Evolutionary conservation across 2,113 vertebrate species (phyloP).

Genomic region (Scopus umbretta): DNA sequence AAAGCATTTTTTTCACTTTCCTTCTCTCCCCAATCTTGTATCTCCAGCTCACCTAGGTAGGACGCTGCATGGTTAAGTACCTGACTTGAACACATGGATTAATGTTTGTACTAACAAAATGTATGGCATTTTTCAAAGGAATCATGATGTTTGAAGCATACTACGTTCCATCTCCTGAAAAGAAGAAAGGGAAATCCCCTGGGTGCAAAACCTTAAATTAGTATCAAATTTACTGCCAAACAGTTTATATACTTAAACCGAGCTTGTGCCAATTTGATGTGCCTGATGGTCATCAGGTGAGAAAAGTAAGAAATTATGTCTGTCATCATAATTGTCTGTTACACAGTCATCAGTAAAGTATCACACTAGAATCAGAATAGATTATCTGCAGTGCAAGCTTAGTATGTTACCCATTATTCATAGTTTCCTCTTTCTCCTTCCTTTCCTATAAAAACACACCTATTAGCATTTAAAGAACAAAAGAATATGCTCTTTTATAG

Average conservation of each 20-base stretch:
- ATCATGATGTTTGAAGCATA: background rate
- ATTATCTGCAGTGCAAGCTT: background rate
- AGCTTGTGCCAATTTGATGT: background rate
- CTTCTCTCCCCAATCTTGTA: too few species aligned
- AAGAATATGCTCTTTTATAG: rapidly evolving
- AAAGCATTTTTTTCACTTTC: too few species aligned
- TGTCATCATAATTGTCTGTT: background rate
- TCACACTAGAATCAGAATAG: background rate
- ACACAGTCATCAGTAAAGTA: background rate
- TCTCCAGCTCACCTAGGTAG: background rate
- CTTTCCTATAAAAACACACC: background rate
- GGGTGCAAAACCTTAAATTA: background rate
- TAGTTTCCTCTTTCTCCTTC: background rate
- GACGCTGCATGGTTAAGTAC: background rate
- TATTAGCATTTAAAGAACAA: background rate
- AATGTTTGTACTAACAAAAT: background rate
- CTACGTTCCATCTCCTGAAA: background rate
- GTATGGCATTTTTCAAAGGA: background rate
- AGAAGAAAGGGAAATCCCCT: background rate
- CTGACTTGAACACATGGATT: background rate
- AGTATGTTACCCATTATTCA: background rate
- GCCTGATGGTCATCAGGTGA: background rate
- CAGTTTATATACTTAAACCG: background rate
- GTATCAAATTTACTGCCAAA: background rate
- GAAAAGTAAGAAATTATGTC: background rate